These are phyloP conservation scores for Penaeus vannamei DNA, from an alignment of 1,140 invertebrate species.

Conservation along the genomic window DNA sequence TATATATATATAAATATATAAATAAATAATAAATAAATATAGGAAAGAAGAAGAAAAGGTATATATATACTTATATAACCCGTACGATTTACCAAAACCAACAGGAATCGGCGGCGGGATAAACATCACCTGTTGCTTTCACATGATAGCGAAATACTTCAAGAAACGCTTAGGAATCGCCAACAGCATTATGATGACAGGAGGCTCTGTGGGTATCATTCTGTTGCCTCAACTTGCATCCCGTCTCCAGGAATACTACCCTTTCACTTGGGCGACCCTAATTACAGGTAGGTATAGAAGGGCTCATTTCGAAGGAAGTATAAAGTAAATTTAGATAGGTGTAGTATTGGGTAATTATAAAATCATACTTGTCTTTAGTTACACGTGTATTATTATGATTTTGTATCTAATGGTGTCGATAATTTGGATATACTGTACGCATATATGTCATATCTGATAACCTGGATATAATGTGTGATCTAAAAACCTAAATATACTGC, in stretches of 20 bases:
- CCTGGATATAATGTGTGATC: not conserved
- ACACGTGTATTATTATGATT: no score
- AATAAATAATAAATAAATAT: no score
- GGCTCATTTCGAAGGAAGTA: no score
- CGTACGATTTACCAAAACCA: not conserved
- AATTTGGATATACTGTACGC: no score
- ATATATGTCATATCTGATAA: not conserved
- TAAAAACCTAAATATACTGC: no score
- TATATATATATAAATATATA: no score
- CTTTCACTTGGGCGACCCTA: not conserved
- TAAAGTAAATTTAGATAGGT: no score
- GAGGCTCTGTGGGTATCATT: not conserved
- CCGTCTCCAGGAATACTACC: not conserved
- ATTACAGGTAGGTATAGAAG: not conserved
- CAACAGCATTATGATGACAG: constrained; percentile 1
- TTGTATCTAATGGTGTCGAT: no score
- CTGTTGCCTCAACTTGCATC: not conserved
- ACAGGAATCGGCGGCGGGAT: constrained; percentile 8
- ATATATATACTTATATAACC: no score
- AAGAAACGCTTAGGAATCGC: constrained; percentile 4
- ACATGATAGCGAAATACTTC: constrained; percentile 21
- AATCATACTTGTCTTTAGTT: no score
- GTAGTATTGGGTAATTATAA: no score
- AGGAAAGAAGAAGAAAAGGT: no score
- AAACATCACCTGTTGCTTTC: not conserved